Percentiles rank a stretch among this genome's conserved stretches.
phyloP scores from a whole-genome alignment of 2,797 vertebrate species.

The Pipistrellus kuhlii region DNA sequence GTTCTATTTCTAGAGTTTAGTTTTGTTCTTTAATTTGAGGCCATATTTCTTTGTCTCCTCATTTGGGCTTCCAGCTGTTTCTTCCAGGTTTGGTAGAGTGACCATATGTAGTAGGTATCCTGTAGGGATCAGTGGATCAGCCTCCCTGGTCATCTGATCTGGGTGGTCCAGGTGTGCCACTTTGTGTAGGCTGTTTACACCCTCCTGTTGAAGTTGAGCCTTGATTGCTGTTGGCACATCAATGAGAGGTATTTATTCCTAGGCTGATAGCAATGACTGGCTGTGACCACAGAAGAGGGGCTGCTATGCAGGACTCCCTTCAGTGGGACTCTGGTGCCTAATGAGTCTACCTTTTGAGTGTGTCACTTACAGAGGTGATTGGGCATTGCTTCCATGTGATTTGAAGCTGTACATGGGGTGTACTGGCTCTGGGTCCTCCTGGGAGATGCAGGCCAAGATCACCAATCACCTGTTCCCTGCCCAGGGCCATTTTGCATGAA shows the following conservation, averaged over 20 bases:
- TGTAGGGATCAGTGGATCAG: neutral
- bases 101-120: neutral
- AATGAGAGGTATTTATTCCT: neutral
- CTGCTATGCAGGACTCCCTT: too few species aligned
- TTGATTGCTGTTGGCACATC: neutral
- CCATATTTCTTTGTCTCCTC: neutral
- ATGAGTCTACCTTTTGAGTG: neutral
- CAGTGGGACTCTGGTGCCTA: neutral
- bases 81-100: neutral
- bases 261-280: neutral
- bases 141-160: too few species aligned
- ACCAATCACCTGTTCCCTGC: neutral
- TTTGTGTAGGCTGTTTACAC: neutral
- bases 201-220: neutral
- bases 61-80: neutral
- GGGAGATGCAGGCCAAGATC: neutral
- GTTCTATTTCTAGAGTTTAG: neutral
- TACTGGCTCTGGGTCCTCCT: neutral
- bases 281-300: too few species aligned
- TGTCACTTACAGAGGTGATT: neutral
- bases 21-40: neutral
- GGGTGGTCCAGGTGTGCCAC: too few species aligned
- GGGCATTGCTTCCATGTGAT: neutral
- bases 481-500: neutral
- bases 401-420: neutral